Conservation (phyloP, 2,797 vertebrate genomes). For the Staurois parvus region DNA sequence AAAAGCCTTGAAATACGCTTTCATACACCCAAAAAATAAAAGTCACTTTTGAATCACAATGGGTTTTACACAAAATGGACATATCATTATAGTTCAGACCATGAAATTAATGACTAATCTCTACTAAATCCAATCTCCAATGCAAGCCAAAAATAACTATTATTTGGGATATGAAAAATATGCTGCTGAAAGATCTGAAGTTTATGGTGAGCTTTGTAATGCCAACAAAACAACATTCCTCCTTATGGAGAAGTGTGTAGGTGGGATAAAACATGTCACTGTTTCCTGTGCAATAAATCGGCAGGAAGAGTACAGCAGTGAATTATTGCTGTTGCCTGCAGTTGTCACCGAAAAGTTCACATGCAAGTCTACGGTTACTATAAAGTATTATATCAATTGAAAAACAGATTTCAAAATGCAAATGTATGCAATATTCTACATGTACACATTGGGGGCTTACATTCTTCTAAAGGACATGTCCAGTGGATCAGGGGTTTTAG, state of each 20-base stretch:
- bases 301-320: neutral
- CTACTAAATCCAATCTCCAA: constrained; percentile 3
- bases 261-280: constrained; percentile 9
- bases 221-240: constrained; percentile 28
- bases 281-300: constrained; percentile 7
- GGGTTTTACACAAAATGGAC: constrained; percentile 17
- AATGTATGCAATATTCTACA: too few species aligned
- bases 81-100: constrained; percentile 9
- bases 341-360: neutral
- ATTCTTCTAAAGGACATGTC: too few species aligned
- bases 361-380: neutral
- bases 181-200: constrained; percentile 36
- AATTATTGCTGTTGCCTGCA: neutral
- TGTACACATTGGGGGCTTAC: too few species aligned
- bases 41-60: constrained; percentile 32
- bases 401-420: neutral
- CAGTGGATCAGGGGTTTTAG: too few species aligned
- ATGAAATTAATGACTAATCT: constrained; percentile 30
- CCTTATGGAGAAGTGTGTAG: constrained; percentile 10
- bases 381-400: neutral
- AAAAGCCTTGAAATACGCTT: constrained; percentile 4
- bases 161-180: constrained; percentile 6
- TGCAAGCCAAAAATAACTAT: constrained; percentile 33
- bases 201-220: constrained; percentile 25
- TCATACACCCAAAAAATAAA: constrained; percentile 6